phyloP scores from a whole-genome alignment of 2,888 invertebrate species.

The Muschampia plurimacula region DNA sequence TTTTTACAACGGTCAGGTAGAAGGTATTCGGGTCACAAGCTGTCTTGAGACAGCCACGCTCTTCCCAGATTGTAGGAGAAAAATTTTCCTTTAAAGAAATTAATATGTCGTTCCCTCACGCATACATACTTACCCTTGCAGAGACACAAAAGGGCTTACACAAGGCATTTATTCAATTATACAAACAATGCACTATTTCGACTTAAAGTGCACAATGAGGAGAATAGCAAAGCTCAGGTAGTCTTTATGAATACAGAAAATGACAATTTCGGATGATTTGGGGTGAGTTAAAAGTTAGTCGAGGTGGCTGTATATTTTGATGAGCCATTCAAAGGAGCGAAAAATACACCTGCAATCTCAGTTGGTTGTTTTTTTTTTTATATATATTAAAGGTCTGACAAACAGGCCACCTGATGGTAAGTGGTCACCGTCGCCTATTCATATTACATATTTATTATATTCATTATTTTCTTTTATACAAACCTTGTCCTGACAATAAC shows the following conservation, averaged over 20 bases:
- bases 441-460: no score
- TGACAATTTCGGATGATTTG: slow-evolving; percentile 73
- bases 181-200: slow-evolving; percentile 75
- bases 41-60: not conserved
- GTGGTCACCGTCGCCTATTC: no score
- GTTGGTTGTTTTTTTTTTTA: no score
- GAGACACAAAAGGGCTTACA: slow-evolving; percentile 58
- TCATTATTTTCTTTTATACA: no score
- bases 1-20: slow-evolving; percentile 69
- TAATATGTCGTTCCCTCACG: slow-evolving; percentile 50
- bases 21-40: slow-evolving; percentile 44
- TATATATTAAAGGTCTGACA: no score
- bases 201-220: slow-evolving; percentile 76
- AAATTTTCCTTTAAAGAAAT: not conserved
- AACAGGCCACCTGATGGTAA: no score
- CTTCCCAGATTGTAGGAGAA: slow-evolving; percentile 5
- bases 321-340: slow-evolving; percentile 48
- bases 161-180: slow-evolving; percentile 83
- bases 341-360: no score
- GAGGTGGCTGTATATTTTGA: slow-evolving; percentile 65
- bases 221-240: slow-evolving; percentile 73
- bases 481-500: no score
- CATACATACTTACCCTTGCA: slow-evolving; percentile 46
- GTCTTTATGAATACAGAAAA: slow-evolving; percentile 72
- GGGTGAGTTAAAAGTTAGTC: slow-evolving; percentile 79